These are phyloP conservation scores for Bombyx mori DNA, from an alignment of 1,140 invertebrate genomes.

Conservation along the genomic window DNA sequence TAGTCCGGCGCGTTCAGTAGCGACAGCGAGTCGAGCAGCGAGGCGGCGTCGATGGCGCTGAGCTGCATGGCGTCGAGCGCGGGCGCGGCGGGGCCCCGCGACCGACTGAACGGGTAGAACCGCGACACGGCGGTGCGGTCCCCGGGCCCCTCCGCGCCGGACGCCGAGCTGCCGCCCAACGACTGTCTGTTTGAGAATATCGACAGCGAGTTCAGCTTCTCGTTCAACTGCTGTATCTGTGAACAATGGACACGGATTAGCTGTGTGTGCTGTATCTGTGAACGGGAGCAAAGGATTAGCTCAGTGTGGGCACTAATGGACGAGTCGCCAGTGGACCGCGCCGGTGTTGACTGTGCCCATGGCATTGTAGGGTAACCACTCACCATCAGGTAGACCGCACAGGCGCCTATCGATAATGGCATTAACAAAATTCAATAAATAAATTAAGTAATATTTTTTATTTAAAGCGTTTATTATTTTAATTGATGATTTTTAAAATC, in stretches of 20 bases:
- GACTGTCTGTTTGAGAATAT: constrained; percentile 40
- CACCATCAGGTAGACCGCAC: no score
- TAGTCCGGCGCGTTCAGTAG: constrained; percentile 65
- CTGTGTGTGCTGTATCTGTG: constrained; percentile 38
- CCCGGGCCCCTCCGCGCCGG: neutral
- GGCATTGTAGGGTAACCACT: no score
- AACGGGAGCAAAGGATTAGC: no score
- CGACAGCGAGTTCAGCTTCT: constrained; percentile 43
- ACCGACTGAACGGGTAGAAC: constrained; percentile 59
- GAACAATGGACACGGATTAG: no score
- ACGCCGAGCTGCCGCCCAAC: constrained; percentile 14
- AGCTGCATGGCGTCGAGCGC: constrained; percentile 40
- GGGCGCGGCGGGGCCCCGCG: constrained; percentile 15
- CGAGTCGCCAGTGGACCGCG: no score
- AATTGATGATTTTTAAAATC: no score
- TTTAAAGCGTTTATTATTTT: no score
- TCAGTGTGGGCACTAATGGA: no score
- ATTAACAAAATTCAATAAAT: no score
- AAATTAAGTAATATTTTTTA: no score
- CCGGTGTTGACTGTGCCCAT: no score
- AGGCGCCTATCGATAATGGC: no score
- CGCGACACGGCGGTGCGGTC: constrained; percentile 33
- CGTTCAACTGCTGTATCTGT: constrained; percentile 49
- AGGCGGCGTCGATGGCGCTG: constrained; percentile 47
- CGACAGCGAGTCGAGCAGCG: constrained; percentile 62